A percentile compares a stretch with the other conserved stretches of the same genome.
Evolutionary conservation across 2,797 vertebrate genomes (phyloP).

Genomic region (Clarias fuscus): DNA sequence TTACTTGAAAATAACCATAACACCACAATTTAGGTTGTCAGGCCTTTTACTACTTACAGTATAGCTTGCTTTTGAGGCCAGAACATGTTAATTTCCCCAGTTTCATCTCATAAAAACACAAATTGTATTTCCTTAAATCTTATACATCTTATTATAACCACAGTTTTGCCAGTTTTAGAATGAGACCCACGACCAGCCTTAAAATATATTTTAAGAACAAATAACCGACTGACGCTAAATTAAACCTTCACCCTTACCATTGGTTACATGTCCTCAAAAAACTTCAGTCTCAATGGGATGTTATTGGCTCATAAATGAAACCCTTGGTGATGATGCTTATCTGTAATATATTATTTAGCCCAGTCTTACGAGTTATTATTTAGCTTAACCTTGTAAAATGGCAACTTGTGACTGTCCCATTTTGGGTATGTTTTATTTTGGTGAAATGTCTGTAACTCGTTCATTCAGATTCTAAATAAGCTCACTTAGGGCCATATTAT

Average conservation of each 20-base stretch:
- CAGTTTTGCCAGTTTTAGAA: constrained; percentile 7
- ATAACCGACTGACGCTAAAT: background rate
- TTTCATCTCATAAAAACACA: background rate
- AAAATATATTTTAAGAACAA: background rate
- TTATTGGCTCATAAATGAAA: background rate
- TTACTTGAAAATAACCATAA: background rate
- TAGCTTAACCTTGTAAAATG: background rate
- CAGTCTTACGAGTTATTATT: background rate
- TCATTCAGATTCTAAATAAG: constrained; percentile 61
- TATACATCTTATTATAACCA: background rate
- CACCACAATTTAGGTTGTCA: background rate
- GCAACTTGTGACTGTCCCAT: background rate
- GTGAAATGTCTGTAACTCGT: constrained; percentile 40
- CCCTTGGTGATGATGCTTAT: background rate
- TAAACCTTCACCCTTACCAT: background rate
- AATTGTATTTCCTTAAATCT: background rate
- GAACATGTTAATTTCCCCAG: background rate
- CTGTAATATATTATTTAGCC: background rate
- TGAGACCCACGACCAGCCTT: background rate
- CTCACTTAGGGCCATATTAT: constrained; percentile 66
- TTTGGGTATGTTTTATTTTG: constrained; percentile 27
- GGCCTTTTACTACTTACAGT: background rate
- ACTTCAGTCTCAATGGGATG: background rate
- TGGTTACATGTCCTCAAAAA: background rate
- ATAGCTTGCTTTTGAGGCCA: background rate